Conservation (phyloP, 2,797 vertebrate species). For the Anableps anableps region DNA sequence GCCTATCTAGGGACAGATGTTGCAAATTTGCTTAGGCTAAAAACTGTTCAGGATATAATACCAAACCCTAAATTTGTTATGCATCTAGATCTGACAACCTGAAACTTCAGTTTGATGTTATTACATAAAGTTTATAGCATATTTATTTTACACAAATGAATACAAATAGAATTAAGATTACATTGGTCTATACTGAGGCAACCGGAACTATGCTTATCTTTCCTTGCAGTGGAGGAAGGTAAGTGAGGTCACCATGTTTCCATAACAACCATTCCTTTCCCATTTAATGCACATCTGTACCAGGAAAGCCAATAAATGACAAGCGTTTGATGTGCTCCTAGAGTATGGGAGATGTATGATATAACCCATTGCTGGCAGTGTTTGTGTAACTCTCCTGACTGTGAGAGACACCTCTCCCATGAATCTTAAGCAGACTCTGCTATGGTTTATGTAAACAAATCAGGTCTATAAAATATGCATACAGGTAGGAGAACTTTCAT, state of each 20-base stretch:
- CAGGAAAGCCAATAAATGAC: not conserved
- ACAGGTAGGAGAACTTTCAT: not conserved
- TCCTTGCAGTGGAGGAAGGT: not conserved
- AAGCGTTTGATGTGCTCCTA: not conserved
- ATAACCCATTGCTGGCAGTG: not conserved
- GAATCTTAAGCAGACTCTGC: not conserved
- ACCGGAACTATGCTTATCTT: not conserved
- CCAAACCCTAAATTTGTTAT: not conserved
- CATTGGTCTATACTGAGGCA: not conserved
- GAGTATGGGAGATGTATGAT: not conserved
- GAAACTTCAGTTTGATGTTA: not conserved
- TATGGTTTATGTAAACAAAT: not conserved
- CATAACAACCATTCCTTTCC: not conserved
- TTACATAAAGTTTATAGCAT: not conserved
- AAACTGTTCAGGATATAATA: not conserved
- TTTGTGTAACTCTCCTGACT: not conserved
- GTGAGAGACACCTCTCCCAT: not conserved
- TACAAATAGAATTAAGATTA: not conserved
- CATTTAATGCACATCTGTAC: not conserved
- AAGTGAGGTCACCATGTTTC: not conserved
- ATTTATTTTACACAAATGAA: not conserved
- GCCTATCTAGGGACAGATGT: not conserved
- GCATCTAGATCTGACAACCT: not conserved
- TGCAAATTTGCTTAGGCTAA: not conserved
- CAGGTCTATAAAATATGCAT: not conserved